Base-by-base conservation (phyloP, 2,888 invertebrate genomes). In the Augiades crinisus region DNA sequence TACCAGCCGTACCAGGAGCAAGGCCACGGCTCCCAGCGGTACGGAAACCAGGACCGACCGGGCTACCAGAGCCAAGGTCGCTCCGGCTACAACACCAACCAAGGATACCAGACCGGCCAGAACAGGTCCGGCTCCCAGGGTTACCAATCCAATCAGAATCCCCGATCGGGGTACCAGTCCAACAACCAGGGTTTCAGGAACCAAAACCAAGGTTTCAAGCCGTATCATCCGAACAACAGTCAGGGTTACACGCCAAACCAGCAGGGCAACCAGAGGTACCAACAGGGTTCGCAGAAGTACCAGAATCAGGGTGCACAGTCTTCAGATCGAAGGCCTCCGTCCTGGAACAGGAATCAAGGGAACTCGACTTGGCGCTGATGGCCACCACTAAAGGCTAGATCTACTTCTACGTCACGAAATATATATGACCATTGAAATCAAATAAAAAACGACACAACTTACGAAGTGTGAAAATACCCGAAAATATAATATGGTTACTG, bases 1-100 rank as follows among this genome's bases (percentile, higher is more conserved):
- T 88, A 86, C 67, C 72, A 77, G 7, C 71, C 79, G 0, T 55
- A 65, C 45, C 63, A 62, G 22, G 47, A 60, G 8, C 61, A 58
- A 33, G 40, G 43, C 31, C 49, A 60, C 21, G 49, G 49, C 8
- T 43, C 49, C 34, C 47, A 49, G 10, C 10, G 24, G 5, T 12
- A 30, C 12, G 5, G 5, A 19, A 5, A 5, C 10, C 27, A n/a
- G 10, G 27, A 27, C 27, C 27, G 27, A 2, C 10, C 19, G 3
- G 41, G 44, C 47, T 56, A 60, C 53, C 60, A 59, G n/a, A 49
- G 55, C 3, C 47, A 53, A 13, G 50, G 10, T n/a, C n/a, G 38
- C 50, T 62, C 61, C 8, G 30, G 31, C 5, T 36, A 47, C 37
- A 12, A 46, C 2, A 22, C 41, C 13, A 55, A 56, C 36, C 56